Percentiles rank a stretch among this genome's conserved stretches.
These are phyloP conservation scores for Acanthoscelides obtectus DNA, from an alignment of 2,888 invertebrate species.

Conservation along the genomic window DNA sequence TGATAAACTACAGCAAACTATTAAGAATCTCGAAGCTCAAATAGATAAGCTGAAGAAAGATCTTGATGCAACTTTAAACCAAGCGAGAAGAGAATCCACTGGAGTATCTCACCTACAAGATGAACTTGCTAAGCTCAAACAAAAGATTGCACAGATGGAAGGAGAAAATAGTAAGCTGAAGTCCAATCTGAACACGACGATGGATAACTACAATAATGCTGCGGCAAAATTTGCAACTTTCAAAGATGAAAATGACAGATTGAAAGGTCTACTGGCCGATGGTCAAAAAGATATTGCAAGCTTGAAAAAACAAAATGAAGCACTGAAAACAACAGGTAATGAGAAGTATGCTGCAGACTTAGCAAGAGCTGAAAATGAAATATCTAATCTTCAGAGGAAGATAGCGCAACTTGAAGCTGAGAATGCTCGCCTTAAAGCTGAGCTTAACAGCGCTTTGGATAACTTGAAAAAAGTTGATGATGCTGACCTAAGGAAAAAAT, in stretches of 20 bases:
- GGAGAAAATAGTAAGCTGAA: slow-evolving; percentile 23
- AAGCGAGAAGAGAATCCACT: slow-evolving; percentile 19
- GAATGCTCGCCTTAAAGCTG: slow-evolving; percentile 20
- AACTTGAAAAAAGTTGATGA: slow-evolving; percentile 5
- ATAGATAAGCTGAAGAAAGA: slow-evolving; percentile 25
- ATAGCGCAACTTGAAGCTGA: slow-evolving; percentile 19
- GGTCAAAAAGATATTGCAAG: slow-evolving; percentile 20
- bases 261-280: slow-evolving; percentile 17
- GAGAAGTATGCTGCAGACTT: slow-evolving; percentile 9
- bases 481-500: not conserved
- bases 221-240: slow-evolving; percentile 8
- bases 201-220: slow-evolving; percentile 8
- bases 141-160: slow-evolving; percentile 16
- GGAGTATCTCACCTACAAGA: slow-evolving; percentile 19
- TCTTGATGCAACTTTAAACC: slow-evolving; percentile 21
- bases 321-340: slow-evolving; percentile 13
- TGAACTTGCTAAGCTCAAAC: slow-evolving; percentile 25
- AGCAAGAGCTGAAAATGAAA: slow-evolving; percentile 11
- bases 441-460: slow-evolving; percentile 18
- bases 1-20: slow-evolving; percentile 19
- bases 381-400: slow-evolving; percentile 16
- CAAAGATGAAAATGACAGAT: slow-evolving; percentile 15
- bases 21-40: slow-evolving; percentile 24
- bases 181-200: slow-evolving; percentile 15
- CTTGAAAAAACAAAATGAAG: slow-evolving; percentile 24